A percentile compares a stretch with the other conserved stretches of the same genome.
Conservation (phyloP, 2,113 vertebrate genomes). For the Dasypus novemcinctus region DNA sequence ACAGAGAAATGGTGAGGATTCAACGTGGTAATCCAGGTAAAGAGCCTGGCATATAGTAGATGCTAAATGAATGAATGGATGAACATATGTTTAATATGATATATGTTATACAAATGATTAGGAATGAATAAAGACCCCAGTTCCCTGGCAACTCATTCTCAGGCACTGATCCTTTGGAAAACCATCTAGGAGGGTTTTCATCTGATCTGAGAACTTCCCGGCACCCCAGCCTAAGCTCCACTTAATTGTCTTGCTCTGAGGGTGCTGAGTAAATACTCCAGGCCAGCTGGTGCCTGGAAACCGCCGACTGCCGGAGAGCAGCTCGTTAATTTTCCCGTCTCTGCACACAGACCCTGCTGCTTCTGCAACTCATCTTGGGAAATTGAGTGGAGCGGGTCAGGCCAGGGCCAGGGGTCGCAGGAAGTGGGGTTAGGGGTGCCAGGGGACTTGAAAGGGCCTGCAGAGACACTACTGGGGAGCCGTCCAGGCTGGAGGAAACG, state of each 20-base stretch:
- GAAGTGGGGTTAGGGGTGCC: constrained; percentile 70
- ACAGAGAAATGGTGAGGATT: not conserved
- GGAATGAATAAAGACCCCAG: constrained; percentile 2
- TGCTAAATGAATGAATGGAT: not conserved
- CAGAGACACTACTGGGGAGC: constrained; percentile 59
- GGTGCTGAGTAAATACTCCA: constrained; percentile 65
- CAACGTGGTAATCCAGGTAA: not conserved
- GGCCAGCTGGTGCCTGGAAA: constrained; percentile 71
- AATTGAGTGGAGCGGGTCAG: constrained; percentile 68
- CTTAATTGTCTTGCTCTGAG: constrained; percentile 64
- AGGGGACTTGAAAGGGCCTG: constrained; percentile 73
- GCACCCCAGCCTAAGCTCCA: constrained; percentile 56
- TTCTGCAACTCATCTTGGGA: constrained; percentile 72
- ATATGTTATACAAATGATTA: not conserved
- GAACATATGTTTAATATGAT: not conserved
- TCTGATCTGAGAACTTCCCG: constrained; percentile 57
- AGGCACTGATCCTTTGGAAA: constrained; percentile 57
- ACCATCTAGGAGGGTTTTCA: constrained; percentile 37
- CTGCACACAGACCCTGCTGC: not conserved
- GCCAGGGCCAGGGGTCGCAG: constrained; percentile 60
- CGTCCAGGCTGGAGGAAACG: constrained; percentile 62
- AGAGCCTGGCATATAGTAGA: not conserved
- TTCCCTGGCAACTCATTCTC: constrained; percentile 31
- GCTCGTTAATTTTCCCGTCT: constrained; percentile 68
- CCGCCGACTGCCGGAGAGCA: constrained; percentile 52